Base-by-base conservation (phyloP, 2,113 vertebrate species). In the Paradoxurus hermaphroditus region DNA sequence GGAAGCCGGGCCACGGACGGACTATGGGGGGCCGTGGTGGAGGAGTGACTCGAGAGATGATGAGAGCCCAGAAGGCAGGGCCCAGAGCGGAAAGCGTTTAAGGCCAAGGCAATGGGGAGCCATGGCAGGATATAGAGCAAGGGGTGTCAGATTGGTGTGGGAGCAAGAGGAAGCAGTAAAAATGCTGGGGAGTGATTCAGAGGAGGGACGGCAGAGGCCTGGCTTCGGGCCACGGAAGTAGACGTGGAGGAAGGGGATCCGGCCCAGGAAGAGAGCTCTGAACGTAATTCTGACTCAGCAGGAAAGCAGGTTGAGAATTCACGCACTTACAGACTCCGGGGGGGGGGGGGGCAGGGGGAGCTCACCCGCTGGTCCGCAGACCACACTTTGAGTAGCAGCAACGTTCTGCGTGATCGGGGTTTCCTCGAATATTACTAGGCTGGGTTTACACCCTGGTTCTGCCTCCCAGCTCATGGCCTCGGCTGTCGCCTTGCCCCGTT, bases 301-400 rank as follows among this genome's bases (percentile, higher is more conserved):
- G 59, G 39, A 34, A 15, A 44, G 31, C 46, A 18, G 68, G 63
- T 12, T 53, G 88, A 65, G 51, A 62, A 23, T 31, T 31, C n/a
- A 6, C 18, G 1, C 15, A 1, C 15, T 70, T 39, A 31, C 0
- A 25, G 5, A 27, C 18, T 2, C 23, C 0, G 41, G 1, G 0
- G 2, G 53, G 7, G 4, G 41, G 1, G 0, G 2, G 53, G 7
- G 4, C 73, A 5, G 14, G 7, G 7, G 14, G 73, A 9, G 31
- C 23, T 36, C 13, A 11, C 4, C 86, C 34, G 25, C 31, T 16
- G 68, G 14, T 21, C 18, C 1, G 0, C 0, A 4, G 51, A 21
- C 36, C 53, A 39, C 16, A 11, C 59, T 39, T 18, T 41, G 68
- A 36, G 67, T 4, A 62, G 34, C 49, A n/a, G 59, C 41, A 13